These are phyloP conservation scores for Drosophila guanche DNA, from an alignment of 1,140 invertebrate species.

Conservation along the genomic window DNA sequence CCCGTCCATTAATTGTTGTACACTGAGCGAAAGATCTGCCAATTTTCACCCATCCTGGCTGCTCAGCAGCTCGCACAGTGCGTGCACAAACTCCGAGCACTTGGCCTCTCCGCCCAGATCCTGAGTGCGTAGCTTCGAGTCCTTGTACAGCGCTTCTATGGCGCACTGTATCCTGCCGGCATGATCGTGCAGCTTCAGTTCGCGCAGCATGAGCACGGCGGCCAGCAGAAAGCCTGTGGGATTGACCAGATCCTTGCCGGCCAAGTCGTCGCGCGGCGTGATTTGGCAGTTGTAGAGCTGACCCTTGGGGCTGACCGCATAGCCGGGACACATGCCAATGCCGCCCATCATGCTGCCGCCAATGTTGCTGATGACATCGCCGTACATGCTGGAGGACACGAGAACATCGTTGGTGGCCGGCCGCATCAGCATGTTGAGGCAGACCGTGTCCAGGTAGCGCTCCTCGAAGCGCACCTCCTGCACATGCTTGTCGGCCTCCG, in stretches of 20 bases:
- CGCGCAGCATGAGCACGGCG: conserved; percentile 38
- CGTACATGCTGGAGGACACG: conserved; percentile 70
- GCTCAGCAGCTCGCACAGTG: conserved; percentile 38
- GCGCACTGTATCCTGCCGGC: conserved; percentile 37
- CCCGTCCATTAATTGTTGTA: too few relatives aligned
- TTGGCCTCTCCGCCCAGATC: conserved; percentile 52
- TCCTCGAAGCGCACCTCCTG: conserved; percentile 38
- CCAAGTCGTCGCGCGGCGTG: neutral
- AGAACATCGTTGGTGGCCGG: conserved; percentile 41
- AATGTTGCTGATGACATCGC: conserved; percentile 56
- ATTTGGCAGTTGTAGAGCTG: conserved; percentile 39
- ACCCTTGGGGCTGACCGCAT: conserved; percentile 27
- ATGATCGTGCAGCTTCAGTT: conserved; percentile 15
- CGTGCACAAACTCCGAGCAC: conserved; percentile 54
- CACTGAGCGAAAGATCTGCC: too few relatives aligned
- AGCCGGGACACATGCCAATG: conserved; percentile 47
- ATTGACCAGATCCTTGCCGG: conserved; percentile 50
- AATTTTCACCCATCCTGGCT: too few relatives aligned
- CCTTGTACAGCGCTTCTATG: conserved; percentile 36
- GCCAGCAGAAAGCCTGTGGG: conserved; percentile 60
- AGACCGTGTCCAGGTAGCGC: conserved; percentile 61
- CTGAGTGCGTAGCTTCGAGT: conserved; percentile 50
- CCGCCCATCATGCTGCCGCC: conserved; percentile 51
- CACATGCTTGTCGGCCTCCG: conserved; percentile 12
- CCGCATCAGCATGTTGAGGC: conserved; percentile 42